Evolutionary conservation across 2,113 vertebrate species (phyloP), one percentile per base, ranked within the genome.

Genomic region (Pampusana beccarii): DNA sequence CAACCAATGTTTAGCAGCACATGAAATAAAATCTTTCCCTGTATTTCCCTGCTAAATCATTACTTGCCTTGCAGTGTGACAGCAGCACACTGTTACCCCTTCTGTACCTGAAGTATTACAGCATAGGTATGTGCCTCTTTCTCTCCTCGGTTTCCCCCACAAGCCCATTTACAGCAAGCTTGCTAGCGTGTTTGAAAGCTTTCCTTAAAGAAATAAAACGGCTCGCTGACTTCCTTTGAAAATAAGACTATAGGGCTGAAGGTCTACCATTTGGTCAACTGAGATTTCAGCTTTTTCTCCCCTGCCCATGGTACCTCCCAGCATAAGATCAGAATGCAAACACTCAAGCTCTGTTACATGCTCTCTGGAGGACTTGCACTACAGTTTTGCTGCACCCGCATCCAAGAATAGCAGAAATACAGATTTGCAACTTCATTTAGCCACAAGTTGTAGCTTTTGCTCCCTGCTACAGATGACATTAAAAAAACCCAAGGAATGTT

Each of bases 321-420:
- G 10, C 0, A 4, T 16, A 25, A 10, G 38, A 56, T 5, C 34
- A 73, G 26, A 73, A 44, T 11, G 31, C 18, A 25, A 29, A 64
- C 36, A n/a, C 53, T 46, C 3, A 0, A 20, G 46, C n/a, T 31
- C 51, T 8, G 21, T 15, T 7, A n/a, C 17, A 3, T 1, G 4
- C 31, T 38, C 23, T 67, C 86, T 25, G 16, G 6, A 23, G 10
- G 26, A 66, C 53, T 15, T 21, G 5, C 10, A 4, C 9, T 16
- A 67, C 16, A 34, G 29, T 40, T 64, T 79, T 51, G 36, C 40
- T 40, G 46, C 16, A 11, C 25, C 31, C 24, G 26, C 48, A 42
- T 26, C n/a, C 33, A 24, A 28, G 20, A 44, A 48, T 5, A 72
- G 46, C 0, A 44, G 23, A 56, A 62, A 44, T 17, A 31, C 48